A percentile compares a stretch with the other conserved stretches of the same genome.
These are phyloP conservation scores for Rotaria macrura DNA, from an alignment of 2,888 invertebrate genomes.

Conservation along the genomic window DNA sequence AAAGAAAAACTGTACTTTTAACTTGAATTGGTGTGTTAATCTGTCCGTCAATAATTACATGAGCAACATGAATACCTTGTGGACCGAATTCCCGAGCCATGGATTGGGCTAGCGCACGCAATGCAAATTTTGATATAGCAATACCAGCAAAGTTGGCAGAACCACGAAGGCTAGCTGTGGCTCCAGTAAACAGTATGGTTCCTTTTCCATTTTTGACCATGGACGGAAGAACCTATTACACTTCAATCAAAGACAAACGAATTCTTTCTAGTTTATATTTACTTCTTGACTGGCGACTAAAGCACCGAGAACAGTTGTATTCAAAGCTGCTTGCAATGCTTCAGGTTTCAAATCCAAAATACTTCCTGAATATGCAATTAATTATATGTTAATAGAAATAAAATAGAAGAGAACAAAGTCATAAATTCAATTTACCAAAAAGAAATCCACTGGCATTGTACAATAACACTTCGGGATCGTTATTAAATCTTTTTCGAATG, in stretches of 20 bases:
- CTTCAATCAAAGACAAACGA: too few relatives aligned
- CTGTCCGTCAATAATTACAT: not conserved
- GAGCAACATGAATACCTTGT: not conserved
- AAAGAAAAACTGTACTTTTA: too few relatives aligned
- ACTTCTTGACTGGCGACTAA: not conserved
- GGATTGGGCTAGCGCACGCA: not conserved
- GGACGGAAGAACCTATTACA: not conserved
- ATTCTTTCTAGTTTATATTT: not conserved
- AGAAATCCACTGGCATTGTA: not conserved
- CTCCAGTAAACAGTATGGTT: not conserved
- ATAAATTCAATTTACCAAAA: not conserved
- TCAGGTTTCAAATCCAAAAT: conserved; percentile 1
- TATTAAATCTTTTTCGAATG: not conserved
- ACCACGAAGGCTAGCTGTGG: not conserved
- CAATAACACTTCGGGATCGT: not conserved
- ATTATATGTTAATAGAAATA: too few relatives aligned
- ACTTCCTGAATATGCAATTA: not conserved
- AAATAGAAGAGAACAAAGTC: too few relatives aligned
- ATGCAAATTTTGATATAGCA: not conserved
- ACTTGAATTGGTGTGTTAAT: not conserved
- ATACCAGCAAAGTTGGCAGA: not conserved
- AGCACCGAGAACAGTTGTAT: not conserved
- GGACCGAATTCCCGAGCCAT: not conserved
- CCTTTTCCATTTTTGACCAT: conserved; percentile 4
- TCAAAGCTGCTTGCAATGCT: not conserved